Conservation (phyloP, 1,140 invertebrate genomes). For the Pteromalus puparum region DNA sequence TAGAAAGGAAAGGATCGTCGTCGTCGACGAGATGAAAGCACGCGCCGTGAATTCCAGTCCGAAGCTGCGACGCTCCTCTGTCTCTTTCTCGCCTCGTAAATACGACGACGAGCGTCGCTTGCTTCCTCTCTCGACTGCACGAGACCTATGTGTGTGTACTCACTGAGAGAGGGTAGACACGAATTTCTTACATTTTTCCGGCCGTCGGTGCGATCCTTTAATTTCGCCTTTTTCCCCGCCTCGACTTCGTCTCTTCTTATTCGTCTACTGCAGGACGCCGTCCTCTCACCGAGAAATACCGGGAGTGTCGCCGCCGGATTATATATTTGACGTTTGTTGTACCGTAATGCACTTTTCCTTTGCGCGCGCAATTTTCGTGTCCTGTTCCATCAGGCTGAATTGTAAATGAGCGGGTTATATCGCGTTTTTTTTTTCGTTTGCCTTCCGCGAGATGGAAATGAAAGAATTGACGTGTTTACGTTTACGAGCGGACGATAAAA, state of each 20-base stretch:
- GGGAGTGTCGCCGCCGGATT: background rate
- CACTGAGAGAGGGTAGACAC: background rate
- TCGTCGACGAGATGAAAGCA: conserved; percentile 23
- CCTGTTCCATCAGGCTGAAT: background rate
- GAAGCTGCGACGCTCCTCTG: background rate
- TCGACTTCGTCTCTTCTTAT: background rate
- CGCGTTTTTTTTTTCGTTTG: too few species aligned
- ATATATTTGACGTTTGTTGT: conserved; percentile 1
- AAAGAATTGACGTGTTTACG: conserved; percentile 25
- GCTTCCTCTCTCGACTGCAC: background rate
- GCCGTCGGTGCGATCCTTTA: conserved; percentile 37
- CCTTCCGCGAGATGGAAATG: background rate
- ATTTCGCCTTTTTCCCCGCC: conserved; percentile 6
- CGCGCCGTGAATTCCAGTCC: conserved; percentile 23
- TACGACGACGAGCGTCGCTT: background rate
- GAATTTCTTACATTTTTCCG: conserved; percentile 48
- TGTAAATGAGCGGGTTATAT: background rate
- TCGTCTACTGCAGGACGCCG: background rate
- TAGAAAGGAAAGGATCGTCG: background rate
- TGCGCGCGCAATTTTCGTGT: background rate
- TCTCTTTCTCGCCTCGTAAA: background rate
- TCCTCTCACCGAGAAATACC: background rate
- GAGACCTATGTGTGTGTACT: background rate
- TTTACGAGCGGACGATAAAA: conserved; percentile 4
- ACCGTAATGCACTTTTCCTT: background rate